These are phyloP conservation scores for Eulithis prunata DNA, from an alignment of 2,888 invertebrate genomes.

Conservation along the genomic window DNA sequence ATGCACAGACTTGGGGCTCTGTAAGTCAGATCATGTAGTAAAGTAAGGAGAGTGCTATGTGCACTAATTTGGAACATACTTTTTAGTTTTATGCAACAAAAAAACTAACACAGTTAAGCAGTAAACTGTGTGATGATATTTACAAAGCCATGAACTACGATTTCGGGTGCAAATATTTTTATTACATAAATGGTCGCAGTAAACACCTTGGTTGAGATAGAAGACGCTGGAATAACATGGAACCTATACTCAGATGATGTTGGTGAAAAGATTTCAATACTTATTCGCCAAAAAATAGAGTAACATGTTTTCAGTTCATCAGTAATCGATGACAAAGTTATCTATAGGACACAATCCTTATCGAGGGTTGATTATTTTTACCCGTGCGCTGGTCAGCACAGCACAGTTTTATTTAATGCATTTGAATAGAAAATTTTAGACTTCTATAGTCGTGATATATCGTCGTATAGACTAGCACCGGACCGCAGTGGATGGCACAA, in stretches of 20 bases:
- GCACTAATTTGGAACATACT: background rate
- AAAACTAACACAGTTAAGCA: background rate
- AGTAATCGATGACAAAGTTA: conserved; percentile 40
- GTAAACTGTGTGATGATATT: too few species aligned
- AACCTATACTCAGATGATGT: too few species aligned
- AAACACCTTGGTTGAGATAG: too few species aligned
- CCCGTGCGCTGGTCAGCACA: conserved; percentile 33
- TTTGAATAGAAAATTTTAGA: background rate
- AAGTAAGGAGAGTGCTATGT: background rate
- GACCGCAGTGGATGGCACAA: too few species aligned
- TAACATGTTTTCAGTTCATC: background rate
- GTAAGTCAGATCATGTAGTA: too few species aligned
- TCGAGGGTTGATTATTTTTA: conserved; percentile 49
- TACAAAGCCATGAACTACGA: too few species aligned
- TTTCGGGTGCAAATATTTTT: too few species aligned
- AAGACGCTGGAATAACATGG: too few species aligned
- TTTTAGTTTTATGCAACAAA: background rate
- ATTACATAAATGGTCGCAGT: too few species aligned
- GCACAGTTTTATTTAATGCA: background rate
- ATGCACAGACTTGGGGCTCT: too few species aligned
- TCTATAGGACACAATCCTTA: conserved; percentile 58
- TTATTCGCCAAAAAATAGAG: background rate
- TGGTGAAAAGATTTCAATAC: too few species aligned
- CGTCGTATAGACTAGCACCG: too few species aligned
- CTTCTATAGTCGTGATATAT: background rate